Base-by-base conservation (phyloP, 2,113 vertebrate genomes). In the Charadrius vociferus region DNA sequence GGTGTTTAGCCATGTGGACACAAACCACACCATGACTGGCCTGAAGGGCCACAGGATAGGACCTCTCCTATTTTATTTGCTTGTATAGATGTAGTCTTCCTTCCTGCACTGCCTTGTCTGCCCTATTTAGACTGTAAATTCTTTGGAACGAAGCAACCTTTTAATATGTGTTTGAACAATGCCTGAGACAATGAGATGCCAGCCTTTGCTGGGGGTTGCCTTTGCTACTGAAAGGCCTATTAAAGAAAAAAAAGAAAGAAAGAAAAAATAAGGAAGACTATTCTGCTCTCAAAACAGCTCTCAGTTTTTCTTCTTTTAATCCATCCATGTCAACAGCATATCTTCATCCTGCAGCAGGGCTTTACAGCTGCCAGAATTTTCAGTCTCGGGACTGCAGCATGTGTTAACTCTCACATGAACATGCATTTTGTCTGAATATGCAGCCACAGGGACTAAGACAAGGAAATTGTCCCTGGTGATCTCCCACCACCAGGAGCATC, bases 251-350 rank as follows among this genome's bases (percentile, higher is more conserved):
- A 29, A 9, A 71, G 52, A 53, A 19, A 5, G 37, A 12, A 14
- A 3, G 27, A 53, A 75, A 58, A 89, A 94, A 67, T 10, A 82
- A 77, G 49, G 9, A 82, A 79, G 73, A 94, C 45, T 79, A 82
- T 91, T 85, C 74, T 74, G 14, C n/a, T 94, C 63, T 92, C 7
- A 4, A 93, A 95, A 85, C 58, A 82, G 45, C 70, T 88, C 74
- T 93, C 74, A 62, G 67, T 94, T 95, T 85, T 96, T 95, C 87
- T 95, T 87, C 73, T 85, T 91, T 85, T 95, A 94, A 95, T 95
- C 66, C 74, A 87, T 66, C 78, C 87, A 73, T 91, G 89, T 96
- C 95, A 94, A 85, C 89, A 95, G 27, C 66, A 43, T 66, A 88
- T 90, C 71, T 88, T 87, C 77, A 47, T 89, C 49, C 14, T 81